Conservation (phyloP, 2,888 invertebrate species). For the Spatulosminthurus flaviceps region DNA sequence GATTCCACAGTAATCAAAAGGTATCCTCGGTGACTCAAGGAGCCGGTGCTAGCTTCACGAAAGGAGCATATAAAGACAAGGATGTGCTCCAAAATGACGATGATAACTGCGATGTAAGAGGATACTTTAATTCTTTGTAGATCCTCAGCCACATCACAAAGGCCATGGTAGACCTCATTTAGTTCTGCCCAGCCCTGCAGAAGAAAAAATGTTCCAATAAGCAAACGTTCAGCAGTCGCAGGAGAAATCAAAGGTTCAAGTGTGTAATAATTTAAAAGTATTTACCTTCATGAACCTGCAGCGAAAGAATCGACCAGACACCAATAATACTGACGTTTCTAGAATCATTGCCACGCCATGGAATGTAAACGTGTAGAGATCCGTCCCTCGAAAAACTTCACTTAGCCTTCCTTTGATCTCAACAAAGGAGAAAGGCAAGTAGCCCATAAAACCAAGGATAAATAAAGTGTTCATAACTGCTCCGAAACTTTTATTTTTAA, state of each 20-base stretch:
- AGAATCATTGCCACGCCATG: slow-evolving; percentile 58
- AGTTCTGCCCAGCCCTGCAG: slow-evolving; percentile 55
- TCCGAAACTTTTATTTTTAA: slow-evolving; percentile 50
- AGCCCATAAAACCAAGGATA: slow-evolving; percentile 48
- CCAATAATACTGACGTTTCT: slow-evolving; percentile 54
- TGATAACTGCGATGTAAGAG: slow-evolving; percentile 49
- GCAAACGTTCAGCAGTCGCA: neutral
- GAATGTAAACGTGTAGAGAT: slow-evolving; percentile 60
- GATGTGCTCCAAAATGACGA: slow-evolving; percentile 48
- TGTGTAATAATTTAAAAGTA: no score
- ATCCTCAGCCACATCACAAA: slow-evolving; percentile 57
- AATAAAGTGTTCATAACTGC: slow-evolving; percentile 50
- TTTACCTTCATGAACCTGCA: slow-evolving; percentile 55
- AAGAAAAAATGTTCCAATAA: neutral
- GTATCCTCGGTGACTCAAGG: slow-evolving; percentile 49
- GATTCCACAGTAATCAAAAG: slow-evolving; percentile 49
- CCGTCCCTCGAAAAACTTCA: slow-evolving; percentile 55
- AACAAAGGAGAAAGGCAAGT: slow-evolving; percentile 54
- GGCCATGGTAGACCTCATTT: slow-evolving; percentile 55
- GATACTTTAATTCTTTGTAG: slow-evolving; percentile 53
- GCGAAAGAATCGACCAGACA: slow-evolving; percentile 51
- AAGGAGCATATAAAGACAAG: slow-evolving; percentile 52
- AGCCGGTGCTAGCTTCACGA: slow-evolving; percentile 39
- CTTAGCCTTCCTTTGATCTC: slow-evolving; percentile 55
- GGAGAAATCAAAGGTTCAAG: no score